Evolutionary conservation across 2,797 vertebrate species (phyloP), one percentile per base, ranked within the genome.

Genomic region (Hybognathus amarus): DNA sequence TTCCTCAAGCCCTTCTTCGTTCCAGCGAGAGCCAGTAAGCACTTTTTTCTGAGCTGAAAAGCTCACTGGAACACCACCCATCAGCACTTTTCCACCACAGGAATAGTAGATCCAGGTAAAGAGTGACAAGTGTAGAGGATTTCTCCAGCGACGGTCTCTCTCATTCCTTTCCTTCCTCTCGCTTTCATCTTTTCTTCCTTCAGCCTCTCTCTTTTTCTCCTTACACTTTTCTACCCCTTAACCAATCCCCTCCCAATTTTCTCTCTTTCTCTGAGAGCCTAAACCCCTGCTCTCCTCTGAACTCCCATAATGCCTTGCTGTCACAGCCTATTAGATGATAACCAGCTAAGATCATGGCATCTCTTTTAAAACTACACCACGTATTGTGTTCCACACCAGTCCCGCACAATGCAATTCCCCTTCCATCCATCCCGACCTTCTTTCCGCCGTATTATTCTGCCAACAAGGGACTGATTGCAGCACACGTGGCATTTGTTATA

Each of bases 11-110:
- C 92, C 91, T 94, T 91, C 82, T 92, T 78, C 92, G 89, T 93
- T 91, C 92, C 92, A 93, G 94, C 92, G 92, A 93, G 92, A 92
- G 91, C 92, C 93, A 93, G 93, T 95, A 95, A 95, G 95, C 94
- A 95, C 92, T 95, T 95, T 95, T 92, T 92, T 91, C 91, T 85
- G 86, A 89, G 86, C 92, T 93, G 92, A 93, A 93, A 94, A 93
- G 93, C 93, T 90, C 89, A 90, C 91, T 81, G 64, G 69, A 91
- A 92, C 90, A 77, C 91, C 90, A 92, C 90, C 93, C 93, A 95
- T 95, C 95, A 95, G 95, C 95, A 95, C 89, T 94, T 95, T 87
- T 93, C 91, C 89, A 89, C 91, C 87, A 87, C 91, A 90, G 90
- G 90, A 92, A 92, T 91, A 92, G 90, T 87, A 88, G 91, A 92